A percentile compares a stretch with the other conserved stretches of the same genome.
phyloP scores from a whole-genome alignment of 2,113 vertebrate genomes.

The Paratilapia polleni region DNA sequence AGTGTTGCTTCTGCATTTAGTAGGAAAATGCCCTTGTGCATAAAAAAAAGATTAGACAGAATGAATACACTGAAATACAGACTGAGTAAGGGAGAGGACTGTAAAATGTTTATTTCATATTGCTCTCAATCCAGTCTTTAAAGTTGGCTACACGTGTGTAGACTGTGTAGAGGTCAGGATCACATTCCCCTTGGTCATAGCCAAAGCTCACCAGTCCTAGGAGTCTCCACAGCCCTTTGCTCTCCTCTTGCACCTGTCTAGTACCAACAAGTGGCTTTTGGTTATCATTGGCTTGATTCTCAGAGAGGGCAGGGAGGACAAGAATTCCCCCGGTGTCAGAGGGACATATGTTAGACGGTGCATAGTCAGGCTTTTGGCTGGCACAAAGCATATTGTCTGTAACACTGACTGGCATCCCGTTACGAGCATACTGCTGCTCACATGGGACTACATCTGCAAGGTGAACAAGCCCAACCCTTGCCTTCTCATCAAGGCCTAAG shows the following conservation, averaged over 20 bases:
- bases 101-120: conserved; percentile 87
- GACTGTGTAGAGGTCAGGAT: conserved; percentile 89
- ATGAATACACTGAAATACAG: not conserved
- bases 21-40: conserved; percentile 56
- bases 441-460: conserved; percentile 90
- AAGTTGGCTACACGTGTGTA: conserved; percentile 91
- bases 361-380: conserved; percentile 77
- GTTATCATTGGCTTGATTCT: conserved; percentile 15
- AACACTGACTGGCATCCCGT: conserved; percentile 88
- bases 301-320: conserved; percentile 73
- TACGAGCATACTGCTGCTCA: conserved; percentile 92
- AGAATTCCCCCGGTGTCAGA: conserved; percentile 96
- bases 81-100: not conserved
- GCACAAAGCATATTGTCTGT: conserved; percentile 98
- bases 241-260: conserved; percentile 70
- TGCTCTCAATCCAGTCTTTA: conserved; percentile 94
- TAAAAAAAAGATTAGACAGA: not conserved
- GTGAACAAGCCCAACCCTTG: conserved; percentile 85
- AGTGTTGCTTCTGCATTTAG: conserved; percentile 71
- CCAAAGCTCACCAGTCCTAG: conserved; percentile 97
- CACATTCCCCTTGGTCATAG: conserved; percentile 91
- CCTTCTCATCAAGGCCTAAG: conserved; percentile 81
- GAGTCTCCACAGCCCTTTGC: conserved; percentile 85
- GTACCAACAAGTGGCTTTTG: conserved; percentile 14
- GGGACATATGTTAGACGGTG: conserved; percentile 90